Evolutionary conservation across 2,113 vertebrate genomes (phyloP).

Genomic region (Glaucidium brasilianum): DNA sequence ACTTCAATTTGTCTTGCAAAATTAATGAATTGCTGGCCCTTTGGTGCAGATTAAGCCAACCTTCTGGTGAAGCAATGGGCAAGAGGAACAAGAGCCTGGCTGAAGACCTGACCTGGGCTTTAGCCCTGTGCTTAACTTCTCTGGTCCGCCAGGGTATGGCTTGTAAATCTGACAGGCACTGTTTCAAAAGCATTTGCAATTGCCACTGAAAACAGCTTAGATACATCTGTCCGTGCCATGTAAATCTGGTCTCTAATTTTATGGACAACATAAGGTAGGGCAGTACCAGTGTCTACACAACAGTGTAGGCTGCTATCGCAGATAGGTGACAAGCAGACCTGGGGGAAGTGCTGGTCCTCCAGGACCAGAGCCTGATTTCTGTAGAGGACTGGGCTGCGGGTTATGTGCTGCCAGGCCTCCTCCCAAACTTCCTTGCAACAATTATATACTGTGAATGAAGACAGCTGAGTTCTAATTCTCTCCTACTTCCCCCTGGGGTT

Average conservation of each 20-base stretch:
- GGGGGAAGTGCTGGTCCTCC: not conserved
- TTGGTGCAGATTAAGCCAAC: not conserved
- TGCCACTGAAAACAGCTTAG: not conserved
- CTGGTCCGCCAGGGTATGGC: not conserved
- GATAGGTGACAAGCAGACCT: not conserved
- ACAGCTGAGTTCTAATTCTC: not conserved
- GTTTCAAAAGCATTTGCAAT: not conserved
- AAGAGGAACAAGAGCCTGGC: not conserved
- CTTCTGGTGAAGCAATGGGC: not conserved
- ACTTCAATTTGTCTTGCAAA: not conserved
- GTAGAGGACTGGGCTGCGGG: not conserved
- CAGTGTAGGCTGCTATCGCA: not conserved
- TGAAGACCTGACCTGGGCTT: not conserved
- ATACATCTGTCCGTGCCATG: rapidly evolving
- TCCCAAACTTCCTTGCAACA: not conserved
- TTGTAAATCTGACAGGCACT: not conserved
- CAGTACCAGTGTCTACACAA: rapidly evolving
- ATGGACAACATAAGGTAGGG: not conserved
- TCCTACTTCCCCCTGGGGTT: not conserved
- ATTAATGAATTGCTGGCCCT: conserved; percentile 15
- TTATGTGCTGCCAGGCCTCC: not conserved
- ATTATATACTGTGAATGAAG: not conserved
- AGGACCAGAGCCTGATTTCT: not conserved
- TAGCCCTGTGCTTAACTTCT: not conserved
- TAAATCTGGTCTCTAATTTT: not conserved